Conservation (phyloP, 1,140 invertebrate genomes). For the Battus philenor region DNA sequence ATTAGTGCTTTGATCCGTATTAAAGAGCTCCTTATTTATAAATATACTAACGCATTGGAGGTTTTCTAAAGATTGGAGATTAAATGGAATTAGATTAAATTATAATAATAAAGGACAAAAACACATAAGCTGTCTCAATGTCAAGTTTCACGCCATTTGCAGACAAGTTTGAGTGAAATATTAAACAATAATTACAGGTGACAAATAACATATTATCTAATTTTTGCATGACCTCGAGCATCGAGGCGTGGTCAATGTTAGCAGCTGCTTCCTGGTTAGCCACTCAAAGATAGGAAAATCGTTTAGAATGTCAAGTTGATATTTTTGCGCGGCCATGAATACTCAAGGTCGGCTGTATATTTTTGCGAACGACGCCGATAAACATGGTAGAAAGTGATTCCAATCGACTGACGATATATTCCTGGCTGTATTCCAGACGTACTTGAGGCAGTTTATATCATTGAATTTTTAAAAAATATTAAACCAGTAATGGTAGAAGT, state of each 20-base stretch:
- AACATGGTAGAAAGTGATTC: conserved; percentile 65
- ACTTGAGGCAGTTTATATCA: background rate
- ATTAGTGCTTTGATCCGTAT: no score
- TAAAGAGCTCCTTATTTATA: no score
- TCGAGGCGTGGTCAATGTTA: conserved; percentile 55
- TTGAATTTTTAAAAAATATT: no score
- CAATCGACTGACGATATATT: conserved; percentile 42
- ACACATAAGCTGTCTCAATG: conserved; percentile 2
- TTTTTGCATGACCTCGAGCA: conserved; percentile 44
- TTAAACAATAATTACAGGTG: conserved; percentile 11
- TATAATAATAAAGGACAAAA: background rate
- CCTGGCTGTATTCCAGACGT: conserved; percentile 49
- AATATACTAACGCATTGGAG: no score
- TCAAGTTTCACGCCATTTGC: background rate
- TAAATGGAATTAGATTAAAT: no score
- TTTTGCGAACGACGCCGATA: conserved; percentile 53
- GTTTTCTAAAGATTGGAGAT: no score
- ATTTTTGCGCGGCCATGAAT: conserved; percentile 70
- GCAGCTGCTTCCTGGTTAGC: conserved; percentile 65
- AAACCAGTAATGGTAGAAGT: no score
- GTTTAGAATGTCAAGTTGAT: conserved; percentile 71
- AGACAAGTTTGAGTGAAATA: background rate
- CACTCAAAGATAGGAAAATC: conserved; percentile 66
- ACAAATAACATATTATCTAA: conserved; percentile 24
- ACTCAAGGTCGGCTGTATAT: conserved; percentile 57